Base-by-base conservation (phyloP, 2,888 invertebrate species). In the Drosophila neotestacea region DNA sequence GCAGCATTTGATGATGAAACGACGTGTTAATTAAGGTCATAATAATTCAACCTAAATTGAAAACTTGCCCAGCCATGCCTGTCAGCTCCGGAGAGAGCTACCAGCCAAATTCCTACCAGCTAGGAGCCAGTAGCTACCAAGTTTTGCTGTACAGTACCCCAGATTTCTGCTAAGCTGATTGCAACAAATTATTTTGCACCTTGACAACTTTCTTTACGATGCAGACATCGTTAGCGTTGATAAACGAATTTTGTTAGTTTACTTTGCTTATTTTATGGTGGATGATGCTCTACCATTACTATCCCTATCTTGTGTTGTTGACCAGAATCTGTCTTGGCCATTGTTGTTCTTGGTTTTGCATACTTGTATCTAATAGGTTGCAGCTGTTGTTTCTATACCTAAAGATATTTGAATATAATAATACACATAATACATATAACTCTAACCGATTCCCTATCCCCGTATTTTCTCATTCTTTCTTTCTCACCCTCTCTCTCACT, bases 21-120 rank as follows among this genome's bases (percentile, higher is more conserved):
- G 90, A 90, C 89, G 90, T 91, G 90, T 89, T 91, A 91, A 90
- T 90, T 90, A 90, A 90, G 91, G 91, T 90, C 90, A 90, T 88
- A 88, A 90, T 91, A 90, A 91, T 90, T 90, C 85, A 85, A 89
- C 82, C 85, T 87, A 88, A 85, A 85, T 85, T 88, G 85, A 85
- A 85, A 85, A 86, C 89, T 87, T 87, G 82, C 87, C 71, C 73
- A 68, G 58, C 64, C 69, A 51, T 41, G 69, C 64, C 73, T 67
- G 73, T 54, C 63, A 66, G 74, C 54, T 52, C 60, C 56, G 38
- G 22, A 11, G 41, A 32, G 11, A 38, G 41, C 38, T 13, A 52
- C 39, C 44, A 32, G 13, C 46, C 30, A 51, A 27, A 22, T 42
- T 38, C 27, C 30, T 38, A 28, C 38, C 46, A 48, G 60, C 27